Percentiles rank a stretch among this genome's conserved stretches.
phyloP scores from a whole-genome alignment of 2,797 vertebrate species.

The Avahi laniger region DNA sequence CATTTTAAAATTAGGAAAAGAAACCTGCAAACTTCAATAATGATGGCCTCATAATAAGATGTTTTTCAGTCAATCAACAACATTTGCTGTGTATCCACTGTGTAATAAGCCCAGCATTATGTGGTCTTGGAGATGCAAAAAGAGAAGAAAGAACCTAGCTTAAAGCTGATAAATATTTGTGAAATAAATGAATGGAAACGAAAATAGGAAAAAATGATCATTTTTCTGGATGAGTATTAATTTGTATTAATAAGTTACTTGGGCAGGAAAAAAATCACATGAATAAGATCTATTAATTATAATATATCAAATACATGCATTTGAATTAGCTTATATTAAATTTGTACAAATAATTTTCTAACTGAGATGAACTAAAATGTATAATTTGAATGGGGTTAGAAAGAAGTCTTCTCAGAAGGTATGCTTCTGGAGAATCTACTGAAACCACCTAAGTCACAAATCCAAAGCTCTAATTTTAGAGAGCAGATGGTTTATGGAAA shows the following conservation, averaged over 20 bases:
- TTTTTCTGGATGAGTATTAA: neutral
- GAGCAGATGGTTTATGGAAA: neutral
- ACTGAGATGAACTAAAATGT: neutral
- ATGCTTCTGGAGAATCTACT: neutral
- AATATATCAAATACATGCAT: neutral
- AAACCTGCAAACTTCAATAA: slow-evolving; percentile 46
- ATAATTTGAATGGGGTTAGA: neutral
- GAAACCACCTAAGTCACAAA: neutral
- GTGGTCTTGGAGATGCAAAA: neutral
- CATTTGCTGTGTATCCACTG: neutral
- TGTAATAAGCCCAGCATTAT: neutral
- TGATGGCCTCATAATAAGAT: neutral
- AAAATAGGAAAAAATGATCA: neutral
- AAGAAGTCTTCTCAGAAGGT: neutral
- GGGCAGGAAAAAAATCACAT: neutral
- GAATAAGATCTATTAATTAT: neutral
- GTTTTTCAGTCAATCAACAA: slow-evolving; percentile 29
- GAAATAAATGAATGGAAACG: neutral
- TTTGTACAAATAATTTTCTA: neutral
- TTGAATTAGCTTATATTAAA: neutral
- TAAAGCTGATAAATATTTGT: neutral
- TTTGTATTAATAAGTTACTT: neutral
- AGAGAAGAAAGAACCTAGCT: neutral
- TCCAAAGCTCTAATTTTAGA: neutral
- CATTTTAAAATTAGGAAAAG: slow-evolving; percentile 71